These are phyloP conservation scores for Archocentrus centrarchus DNA, from an alignment of 2,113 vertebrate species.

Conservation along the genomic window DNA sequence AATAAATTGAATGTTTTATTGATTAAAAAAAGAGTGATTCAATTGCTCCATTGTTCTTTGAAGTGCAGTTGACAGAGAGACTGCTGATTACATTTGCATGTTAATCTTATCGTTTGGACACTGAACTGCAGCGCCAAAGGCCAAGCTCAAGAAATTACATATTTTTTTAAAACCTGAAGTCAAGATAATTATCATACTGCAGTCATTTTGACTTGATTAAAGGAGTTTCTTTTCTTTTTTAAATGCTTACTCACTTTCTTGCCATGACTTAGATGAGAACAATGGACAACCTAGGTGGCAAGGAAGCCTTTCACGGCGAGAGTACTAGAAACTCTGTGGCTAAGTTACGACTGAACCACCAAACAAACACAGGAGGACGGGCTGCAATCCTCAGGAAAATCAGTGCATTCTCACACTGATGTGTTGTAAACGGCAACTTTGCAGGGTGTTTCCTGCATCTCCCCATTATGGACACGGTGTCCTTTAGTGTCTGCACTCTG, in stretches of 20 bases:
- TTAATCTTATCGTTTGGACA: background rate
- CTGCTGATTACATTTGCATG: conserved; percentile 45
- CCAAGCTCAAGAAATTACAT: background rate
- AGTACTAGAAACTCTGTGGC: too few relatives aligned
- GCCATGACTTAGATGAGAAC: background rate
- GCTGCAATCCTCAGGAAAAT: too few relatives aligned
- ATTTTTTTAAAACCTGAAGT: background rate
- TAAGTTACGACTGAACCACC: too few relatives aligned
- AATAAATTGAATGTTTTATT: conserved; percentile 19
- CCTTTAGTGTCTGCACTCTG: too few relatives aligned
- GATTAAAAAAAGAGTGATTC: background rate
- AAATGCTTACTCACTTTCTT: background rate
- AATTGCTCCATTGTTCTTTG: conserved; percentile 24
- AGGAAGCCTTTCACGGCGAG: too few relatives aligned
- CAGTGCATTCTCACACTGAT: too few relatives aligned
- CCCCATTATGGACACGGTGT: too few relatives aligned
- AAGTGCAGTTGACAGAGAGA: conserved; percentile 6
- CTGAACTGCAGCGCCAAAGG: background rate
- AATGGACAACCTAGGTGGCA: too few relatives aligned
- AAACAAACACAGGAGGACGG: too few relatives aligned
- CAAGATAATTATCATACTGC: background rate
- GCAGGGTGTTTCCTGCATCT: too few relatives aligned
- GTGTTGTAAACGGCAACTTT: too few relatives aligned
- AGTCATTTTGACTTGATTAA: background rate
- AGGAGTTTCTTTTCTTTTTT: background rate